Evolutionary conservation across 1,140 invertebrate genomes (phyloP), one percentile per base, ranked within the genome.

Genomic region (Hyles euphorbiae): DNA sequence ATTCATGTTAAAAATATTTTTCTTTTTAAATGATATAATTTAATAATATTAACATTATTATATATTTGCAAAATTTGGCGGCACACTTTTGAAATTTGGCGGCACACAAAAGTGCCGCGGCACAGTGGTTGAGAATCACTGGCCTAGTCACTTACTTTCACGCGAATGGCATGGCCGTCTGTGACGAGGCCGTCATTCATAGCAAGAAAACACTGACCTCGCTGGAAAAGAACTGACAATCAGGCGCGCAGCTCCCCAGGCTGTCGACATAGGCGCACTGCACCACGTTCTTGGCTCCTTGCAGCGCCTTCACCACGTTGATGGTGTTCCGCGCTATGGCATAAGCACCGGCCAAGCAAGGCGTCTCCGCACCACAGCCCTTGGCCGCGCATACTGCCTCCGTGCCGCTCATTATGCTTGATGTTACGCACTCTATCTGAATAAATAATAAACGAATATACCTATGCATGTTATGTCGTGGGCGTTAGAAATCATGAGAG

Each of bases 291-390:
- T 76, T 76, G 9, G 83, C 70, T 3, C 90, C 91, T 63, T 83
- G 78, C 36, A 92, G 58, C 0, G 87, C 91, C 76, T 85, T 89
- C 4, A 88, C 80, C 53, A 92, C 80, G 63, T 91, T 92, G 45
- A 91, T 83, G n/a, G 90, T 87, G 67, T 90, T 92, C 57, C 91
- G 78, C 0, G 91, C 91, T n/a, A 90, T 75, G 0, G 91, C 89
- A 68, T 90, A 92, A 7, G 91, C 91, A 48, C 87, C 83, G 9
- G 90, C 78, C 6, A 92, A 68, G 10, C 83, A 84, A 2, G 89
- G 78, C 0, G 88, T 88, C 33, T 71, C 85, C 0, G 62, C 65
- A n/a, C 9, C 45, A 34, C 73, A 77, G 0, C 80, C 73, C 48
- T 82, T 86, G 0, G 83, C 78, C 1, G 71, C 70, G 32, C 74